Evolutionary conservation across 2,113 vertebrate genomes (phyloP).

Genomic region (Cervus canadensis): DNA sequence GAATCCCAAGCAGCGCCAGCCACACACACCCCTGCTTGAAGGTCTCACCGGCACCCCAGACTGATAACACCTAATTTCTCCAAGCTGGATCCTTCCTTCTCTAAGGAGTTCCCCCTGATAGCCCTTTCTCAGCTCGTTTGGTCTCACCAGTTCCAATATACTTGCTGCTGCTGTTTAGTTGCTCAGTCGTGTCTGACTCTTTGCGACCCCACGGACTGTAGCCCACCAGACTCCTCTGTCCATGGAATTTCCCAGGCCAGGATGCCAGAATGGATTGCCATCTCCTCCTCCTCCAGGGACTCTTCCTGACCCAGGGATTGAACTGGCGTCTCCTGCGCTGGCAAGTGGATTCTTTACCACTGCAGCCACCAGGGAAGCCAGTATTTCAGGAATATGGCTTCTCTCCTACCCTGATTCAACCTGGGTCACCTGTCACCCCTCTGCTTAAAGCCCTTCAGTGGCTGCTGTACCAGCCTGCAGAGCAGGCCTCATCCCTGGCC

Average conservation of each 20-base stretch:
- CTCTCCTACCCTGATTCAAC: background rate
- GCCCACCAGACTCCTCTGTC: background rate
- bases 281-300: background rate
- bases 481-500: background rate
- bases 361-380: background rate
- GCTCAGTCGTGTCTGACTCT: background rate
- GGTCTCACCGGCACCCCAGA: background rate
- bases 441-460: background rate
- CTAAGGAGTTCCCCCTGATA: background rate
- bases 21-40: background rate
- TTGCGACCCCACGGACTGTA: background rate
- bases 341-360: background rate
- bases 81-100: background rate
- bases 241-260: background rate
- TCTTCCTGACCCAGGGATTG: background rate
- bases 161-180: background rate
- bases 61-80: background rate
- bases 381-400: background rate
- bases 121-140: background rate
- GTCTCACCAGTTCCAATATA: background rate
- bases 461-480: background rate
- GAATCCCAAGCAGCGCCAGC: background rate
- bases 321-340: background rate
- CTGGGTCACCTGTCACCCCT: background rate
- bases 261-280: background rate